A percentile compares a stretch with the other conserved stretches of the same genome.
These are phyloP conservation scores for Phenganax subtilis DNA, from an alignment of 92 coral and sea anemone genomes.

Conservation along the genomic window DNA sequence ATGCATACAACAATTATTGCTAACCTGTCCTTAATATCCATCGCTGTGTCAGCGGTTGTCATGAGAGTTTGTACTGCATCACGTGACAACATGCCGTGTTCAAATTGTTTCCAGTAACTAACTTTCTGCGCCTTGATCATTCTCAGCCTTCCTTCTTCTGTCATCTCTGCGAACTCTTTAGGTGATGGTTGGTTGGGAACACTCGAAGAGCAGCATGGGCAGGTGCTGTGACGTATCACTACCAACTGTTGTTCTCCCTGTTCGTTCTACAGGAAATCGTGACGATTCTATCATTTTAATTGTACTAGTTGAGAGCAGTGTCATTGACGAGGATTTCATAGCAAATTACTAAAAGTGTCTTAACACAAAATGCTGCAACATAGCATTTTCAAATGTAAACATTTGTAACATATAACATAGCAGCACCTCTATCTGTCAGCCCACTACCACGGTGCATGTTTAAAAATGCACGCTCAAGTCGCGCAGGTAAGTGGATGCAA, in stretches of 20 bases:
- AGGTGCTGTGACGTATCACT: conserved; percentile 85
- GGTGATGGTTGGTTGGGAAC: conserved; percentile 98
- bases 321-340: no score
- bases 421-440: no score
- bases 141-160: conserved; percentile 90
- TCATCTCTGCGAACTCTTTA: conserved; percentile 93
- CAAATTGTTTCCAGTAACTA: conserved; percentile 99
- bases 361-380: no score
- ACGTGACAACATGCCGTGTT: conserved; percentile 97
- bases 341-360: no score
- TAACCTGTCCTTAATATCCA: conserved; percentile 78
- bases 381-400: no score
- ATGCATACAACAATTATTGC: background rate
- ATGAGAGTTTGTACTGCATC: conserved; percentile 92
- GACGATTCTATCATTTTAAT: no score
- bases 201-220: conserved; percentile 84
- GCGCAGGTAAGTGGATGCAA: no score
- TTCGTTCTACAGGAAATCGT: conserved; percentile 27
- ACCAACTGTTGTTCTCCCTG: conserved; percentile 57
- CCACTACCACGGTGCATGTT: no score
- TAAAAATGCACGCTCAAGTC: no score
- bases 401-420: no score
- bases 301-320: no score
- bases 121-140: conserved; percentile 94
- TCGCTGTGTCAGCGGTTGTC: conserved; percentile 74